phyloP scores from a whole-genome alignment of 2,113 vertebrate species.

The Indicator maculatus region DNA sequence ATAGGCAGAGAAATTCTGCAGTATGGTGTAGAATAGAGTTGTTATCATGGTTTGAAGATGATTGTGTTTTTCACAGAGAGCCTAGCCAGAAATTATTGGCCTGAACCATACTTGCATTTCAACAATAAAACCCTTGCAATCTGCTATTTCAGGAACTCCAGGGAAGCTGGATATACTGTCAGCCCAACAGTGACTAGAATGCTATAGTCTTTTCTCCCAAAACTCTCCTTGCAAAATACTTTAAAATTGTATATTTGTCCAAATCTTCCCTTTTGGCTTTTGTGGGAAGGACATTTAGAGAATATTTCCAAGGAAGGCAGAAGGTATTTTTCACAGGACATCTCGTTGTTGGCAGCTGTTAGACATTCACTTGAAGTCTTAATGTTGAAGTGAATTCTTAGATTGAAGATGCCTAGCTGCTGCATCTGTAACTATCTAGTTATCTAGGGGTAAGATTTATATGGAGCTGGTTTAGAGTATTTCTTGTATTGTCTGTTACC shows the following conservation, averaged over 20 bases:
- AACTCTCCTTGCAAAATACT: neutral
- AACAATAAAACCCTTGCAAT: neutral
- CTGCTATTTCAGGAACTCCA: neutral
- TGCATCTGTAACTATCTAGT: neutral
- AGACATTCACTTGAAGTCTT: neutral
- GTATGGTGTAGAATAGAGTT: neutral
- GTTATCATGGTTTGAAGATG: neutral
- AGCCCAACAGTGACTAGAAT: neutral
- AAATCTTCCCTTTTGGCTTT: neutral
- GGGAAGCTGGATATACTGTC: neutral
- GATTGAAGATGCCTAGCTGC: neutral
- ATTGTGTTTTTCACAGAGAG: neutral
- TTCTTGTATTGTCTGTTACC: neutral
- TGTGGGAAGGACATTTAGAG: neutral
- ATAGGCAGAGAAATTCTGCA: neutral
- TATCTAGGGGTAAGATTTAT: neutral
- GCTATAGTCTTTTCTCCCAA: neutral
- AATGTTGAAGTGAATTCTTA: neutral
- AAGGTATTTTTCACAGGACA: neutral
- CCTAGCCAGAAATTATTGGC: neutral
- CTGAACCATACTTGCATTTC: neutral
- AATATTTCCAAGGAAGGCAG: neutral
- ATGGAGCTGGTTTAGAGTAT: neutral
- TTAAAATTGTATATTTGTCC: neutral
- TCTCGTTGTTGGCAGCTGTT: neutral